A percentile compares a stretch with the other conserved stretches of the same genome.
phyloP scores from a whole-genome alignment of 2,888 invertebrate species.

The Incurvaria masculella region DNA sequence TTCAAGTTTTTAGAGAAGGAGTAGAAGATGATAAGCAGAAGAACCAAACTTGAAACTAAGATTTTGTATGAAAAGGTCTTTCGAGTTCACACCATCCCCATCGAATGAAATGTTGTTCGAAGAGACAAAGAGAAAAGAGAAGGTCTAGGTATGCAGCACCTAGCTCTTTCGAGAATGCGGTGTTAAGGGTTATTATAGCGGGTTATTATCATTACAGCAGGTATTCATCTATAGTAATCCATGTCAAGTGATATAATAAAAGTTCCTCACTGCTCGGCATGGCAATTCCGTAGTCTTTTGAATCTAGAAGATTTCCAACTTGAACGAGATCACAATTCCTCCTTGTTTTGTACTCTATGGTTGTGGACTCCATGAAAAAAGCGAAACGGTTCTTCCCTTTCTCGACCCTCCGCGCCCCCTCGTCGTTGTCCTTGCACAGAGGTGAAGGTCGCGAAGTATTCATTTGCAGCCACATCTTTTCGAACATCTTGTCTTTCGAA shows the following conservation, averaged over 20 bases:
- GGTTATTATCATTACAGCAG: neutral
- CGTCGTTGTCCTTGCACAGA: conserved; percentile 72
- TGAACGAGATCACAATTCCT: conserved; percentile 77
- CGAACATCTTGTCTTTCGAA: conserved; percentile 82
- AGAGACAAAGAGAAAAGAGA: conserved; percentile 11
- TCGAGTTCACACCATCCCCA: no score
- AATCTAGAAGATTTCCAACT: conserved; percentile 79
- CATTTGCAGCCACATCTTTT: conserved; percentile 90
- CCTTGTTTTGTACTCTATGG: conserved; percentile 86
- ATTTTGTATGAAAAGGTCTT: no score
- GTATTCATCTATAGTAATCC: no score
- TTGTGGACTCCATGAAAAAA: conserved; percentile 94
- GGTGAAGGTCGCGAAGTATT: conserved; percentile 71
- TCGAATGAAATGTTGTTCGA: conserved; percentile 17
- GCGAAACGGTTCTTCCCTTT: conserved; percentile 65
- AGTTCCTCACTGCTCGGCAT: conserved; percentile 80
- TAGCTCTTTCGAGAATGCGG: neutral
- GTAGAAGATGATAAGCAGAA: no score
- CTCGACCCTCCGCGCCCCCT: conserved; percentile 79
- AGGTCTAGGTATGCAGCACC: conserved; percentile 1
- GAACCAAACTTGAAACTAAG: no score
- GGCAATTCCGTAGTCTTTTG: conserved; percentile 81
- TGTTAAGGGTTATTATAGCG: neutral
- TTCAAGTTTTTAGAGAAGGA: no score
- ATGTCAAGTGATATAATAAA: no score